phyloP scores from a whole-genome alignment of 2,113 vertebrate genomes.

The Cyprinodon brontotheroides region DNA sequence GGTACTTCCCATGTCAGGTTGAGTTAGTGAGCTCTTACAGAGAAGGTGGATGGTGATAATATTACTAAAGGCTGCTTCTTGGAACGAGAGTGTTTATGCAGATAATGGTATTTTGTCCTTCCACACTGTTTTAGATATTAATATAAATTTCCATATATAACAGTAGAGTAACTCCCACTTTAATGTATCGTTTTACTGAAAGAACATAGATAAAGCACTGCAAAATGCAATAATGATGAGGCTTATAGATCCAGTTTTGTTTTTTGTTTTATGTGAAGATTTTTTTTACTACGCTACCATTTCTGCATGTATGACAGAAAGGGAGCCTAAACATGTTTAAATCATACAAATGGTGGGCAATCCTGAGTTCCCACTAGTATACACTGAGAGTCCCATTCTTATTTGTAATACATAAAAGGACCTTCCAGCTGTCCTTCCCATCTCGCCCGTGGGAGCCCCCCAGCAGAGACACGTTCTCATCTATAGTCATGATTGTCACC shows the following conservation, averaged over 20 bases:
- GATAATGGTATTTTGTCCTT: conserved; percentile 22
- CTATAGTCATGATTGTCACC: conserved; percentile 80
- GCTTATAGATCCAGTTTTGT: not conserved
- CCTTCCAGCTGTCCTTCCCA: conserved; percentile 45
- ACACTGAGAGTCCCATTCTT: conserved; percentile 25
- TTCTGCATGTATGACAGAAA: conserved; percentile 20
- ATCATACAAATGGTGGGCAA: conserved; percentile 12
- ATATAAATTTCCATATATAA: not conserved
- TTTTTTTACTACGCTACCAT: not conserved
- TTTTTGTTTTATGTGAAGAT: conserved; percentile 11
- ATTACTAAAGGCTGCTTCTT: conserved; percentile 7
- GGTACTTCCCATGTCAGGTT: conserved; percentile 27
- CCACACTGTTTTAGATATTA: not conserved
- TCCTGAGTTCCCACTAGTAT: conserved; percentile 14
- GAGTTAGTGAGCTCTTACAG: conserved; percentile 22
- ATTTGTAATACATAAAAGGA: conserved; percentile 64
- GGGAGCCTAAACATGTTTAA: conserved; percentile 30
- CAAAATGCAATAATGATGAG: not conserved
- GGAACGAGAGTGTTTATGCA: conserved; percentile 20
- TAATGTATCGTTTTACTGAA: conserved; percentile 12
- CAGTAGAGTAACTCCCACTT: not conserved
- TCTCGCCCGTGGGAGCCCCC: conserved; percentile 46
- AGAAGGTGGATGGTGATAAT: not conserved
- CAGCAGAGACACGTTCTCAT: conserved; percentile 71
- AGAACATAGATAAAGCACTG: not conserved